Base-by-base conservation (phyloP, 2,888 invertebrate genomes). In the Allolobophora icterica region DNA sequence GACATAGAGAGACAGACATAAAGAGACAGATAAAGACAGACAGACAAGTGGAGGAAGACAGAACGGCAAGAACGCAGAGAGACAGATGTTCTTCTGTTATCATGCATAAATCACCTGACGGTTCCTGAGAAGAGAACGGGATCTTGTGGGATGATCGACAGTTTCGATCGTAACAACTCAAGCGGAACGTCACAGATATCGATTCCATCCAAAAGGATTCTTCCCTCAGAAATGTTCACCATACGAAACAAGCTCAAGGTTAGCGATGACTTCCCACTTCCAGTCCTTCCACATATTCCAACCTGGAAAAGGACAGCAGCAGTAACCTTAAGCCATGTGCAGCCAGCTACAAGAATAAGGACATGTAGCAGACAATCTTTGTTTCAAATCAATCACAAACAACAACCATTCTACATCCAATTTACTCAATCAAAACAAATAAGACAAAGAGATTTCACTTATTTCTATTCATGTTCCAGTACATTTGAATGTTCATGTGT, bases 221-320 rank as follows among this genome's bases (percentile, higher is more conserved):
- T 96, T 5, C 98, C 98, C 92, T 96, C 96, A 90, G 95, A 96
- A 90, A 97, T 96, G 71, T 97, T 96, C 13, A 97, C 96, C 93
- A 97, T 97, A 90, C 97, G 96, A 92, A 97, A 97, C 92, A 97
- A 96, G 8, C 97, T 96, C 95, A 97, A 96, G 30, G 97, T 96
- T 91, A 97, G 94, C 0, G 97, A 97, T 15, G 97, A 97, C 94
- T 98, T 98, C 11, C 98, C 98, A 94, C 97, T 97, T 90, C 97
- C 97, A 89, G 97, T 97, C 91, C 97, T 96, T 0, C 97, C 97
- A 94, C 97, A 97, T 91, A 97, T 96, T 19, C 97, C 97, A 83
- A 97, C 95, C 97, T 97, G 93, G 8, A 89, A 35, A 89, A n/a
- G 34, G 30, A 30, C 30, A 71, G 8, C 30, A 71, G 30, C 42